phyloP scores from a whole-genome alignment of 2,797 vertebrate genomes.

The Bradypodion ventrale region DNA sequence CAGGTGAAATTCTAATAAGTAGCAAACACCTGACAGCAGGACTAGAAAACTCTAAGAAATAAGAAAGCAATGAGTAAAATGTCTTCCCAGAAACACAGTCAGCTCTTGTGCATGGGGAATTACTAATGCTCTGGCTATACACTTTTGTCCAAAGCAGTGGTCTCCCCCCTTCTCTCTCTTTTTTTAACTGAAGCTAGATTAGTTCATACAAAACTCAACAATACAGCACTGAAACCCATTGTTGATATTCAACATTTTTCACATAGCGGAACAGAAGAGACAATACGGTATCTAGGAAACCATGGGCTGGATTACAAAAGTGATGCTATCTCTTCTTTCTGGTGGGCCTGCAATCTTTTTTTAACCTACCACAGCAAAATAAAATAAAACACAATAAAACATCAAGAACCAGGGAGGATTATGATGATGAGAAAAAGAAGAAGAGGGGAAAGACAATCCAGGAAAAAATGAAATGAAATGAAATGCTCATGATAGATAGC shows the following conservation, averaged over 20 bases:
- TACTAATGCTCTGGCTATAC: constrained; percentile 97
- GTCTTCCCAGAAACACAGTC: constrained; percentile 87
- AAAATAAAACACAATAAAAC: constrained; percentile 78
- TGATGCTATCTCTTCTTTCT: constrained; percentile 96
- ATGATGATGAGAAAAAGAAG: constrained; percentile 69
- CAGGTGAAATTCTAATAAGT: constrained; percentile 73
- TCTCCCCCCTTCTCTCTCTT: constrained; percentile 84
- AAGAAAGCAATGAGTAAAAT: constrained; percentile 79
- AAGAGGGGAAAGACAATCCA: background rate
- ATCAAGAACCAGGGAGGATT: constrained; percentile 79
- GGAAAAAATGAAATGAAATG: constrained; percentile 71
- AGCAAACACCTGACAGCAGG: constrained; percentile 79
- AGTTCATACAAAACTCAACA: constrained; percentile 99
- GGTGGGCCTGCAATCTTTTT: constrained; percentile 94
- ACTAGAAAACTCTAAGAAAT: constrained; percentile 74
- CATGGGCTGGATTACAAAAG: constrained; percentile 96
- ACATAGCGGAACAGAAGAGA: constrained; percentile 99
- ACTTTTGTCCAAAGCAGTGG: constrained; percentile 98
- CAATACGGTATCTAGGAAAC: constrained; percentile 99
- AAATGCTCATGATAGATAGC: constrained; percentile 64
- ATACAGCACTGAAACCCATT: constrained; percentile 99
- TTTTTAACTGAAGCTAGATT: constrained; percentile 99
- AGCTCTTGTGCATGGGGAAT: constrained; percentile 89
- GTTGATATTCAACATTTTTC: constrained; percentile 99
- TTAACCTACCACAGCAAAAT: constrained; percentile 84